Evolutionary conservation across 2,797 vertebrate genomes (phyloP).

Genomic region (Spizella passerina): DNA sequence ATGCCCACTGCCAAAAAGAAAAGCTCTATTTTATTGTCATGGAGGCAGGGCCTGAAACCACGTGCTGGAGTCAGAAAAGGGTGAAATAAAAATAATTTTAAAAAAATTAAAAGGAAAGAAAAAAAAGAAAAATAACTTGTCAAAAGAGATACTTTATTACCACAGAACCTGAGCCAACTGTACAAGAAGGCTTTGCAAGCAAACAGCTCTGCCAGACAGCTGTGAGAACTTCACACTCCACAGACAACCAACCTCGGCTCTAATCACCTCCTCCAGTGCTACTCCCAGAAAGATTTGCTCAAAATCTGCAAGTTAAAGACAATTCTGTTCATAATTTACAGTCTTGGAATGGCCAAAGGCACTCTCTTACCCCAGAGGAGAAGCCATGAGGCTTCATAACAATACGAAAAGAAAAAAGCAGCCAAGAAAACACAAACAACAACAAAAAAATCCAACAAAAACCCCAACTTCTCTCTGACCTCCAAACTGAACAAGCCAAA

Average conservation of each 20-base stretch:
- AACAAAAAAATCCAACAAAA: not conserved
- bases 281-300: constrained; percentile 1
- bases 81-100: not conserved
- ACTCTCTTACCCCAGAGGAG: not conserved
- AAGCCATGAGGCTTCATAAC: not conserved
- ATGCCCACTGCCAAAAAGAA: not conserved
- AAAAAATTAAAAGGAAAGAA: not conserved
- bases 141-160: constrained; percentile 20
- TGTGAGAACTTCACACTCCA: constrained; percentile 51
- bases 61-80: not conserved
- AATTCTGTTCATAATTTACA: not conserved
- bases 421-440: not conserved
- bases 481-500: not conserved
- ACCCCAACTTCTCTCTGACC: not conserved
- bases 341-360: not conserved
- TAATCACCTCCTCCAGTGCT: not conserved
- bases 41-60: not conserved
- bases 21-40: not conserved
- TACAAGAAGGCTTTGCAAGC: not conserved
- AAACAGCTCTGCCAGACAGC: constrained; percentile 47
- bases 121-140: not conserved
- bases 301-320: constrained; percentile 1
- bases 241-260: not conserved
- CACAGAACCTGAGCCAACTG: not conserved
- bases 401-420: not conserved